Evolutionary conservation across 2,888 invertebrate species (phyloP).

Genomic region (Agrochola macilenta): DNA sequence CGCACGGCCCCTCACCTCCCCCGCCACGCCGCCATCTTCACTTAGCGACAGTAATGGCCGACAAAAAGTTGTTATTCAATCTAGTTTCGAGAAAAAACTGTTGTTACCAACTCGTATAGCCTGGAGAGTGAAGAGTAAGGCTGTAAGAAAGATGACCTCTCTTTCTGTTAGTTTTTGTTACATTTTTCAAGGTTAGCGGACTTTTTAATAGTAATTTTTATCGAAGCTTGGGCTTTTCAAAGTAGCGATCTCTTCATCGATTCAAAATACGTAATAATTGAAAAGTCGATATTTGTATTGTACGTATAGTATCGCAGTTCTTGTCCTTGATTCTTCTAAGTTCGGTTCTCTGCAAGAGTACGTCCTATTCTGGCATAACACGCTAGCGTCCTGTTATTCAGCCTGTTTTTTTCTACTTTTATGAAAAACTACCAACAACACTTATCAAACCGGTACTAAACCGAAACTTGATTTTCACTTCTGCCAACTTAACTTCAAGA

Average conservation of each 20-base stretch:
- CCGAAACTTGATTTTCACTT: no score
- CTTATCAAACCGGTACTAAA: no score
- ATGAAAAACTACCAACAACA: not conserved
- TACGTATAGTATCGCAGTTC: no score
- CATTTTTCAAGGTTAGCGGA: conserved; percentile 48
- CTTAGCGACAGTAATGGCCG: conserved; percentile 55
- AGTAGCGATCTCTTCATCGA: not conserved
- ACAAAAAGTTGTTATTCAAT: conserved; percentile 66
- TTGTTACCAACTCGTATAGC: conserved; percentile 38
- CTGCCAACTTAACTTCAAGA: conserved; percentile 1
- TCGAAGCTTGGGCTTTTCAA: conserved; percentile 9
- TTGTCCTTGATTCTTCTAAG: no score
- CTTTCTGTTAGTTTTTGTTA: conserved; percentile 55
- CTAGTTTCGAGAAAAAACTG: conserved; percentile 57
- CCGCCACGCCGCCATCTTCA: conserved; percentile 32
- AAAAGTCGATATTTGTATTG: not conserved
- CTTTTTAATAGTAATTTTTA: conserved; percentile 26
- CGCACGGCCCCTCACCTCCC: conserved; percentile 24
- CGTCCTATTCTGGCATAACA: not conserved
- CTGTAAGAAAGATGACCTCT: conserved; percentile 35
- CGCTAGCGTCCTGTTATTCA: not conserved
- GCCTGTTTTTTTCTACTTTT: not conserved
- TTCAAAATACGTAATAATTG: not conserved
- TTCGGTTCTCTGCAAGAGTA: not conserved
- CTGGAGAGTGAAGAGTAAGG: conserved; percentile 45